Conservation (phyloP, 1,140 invertebrate species). For the Aleiodes sp. region DNA sequence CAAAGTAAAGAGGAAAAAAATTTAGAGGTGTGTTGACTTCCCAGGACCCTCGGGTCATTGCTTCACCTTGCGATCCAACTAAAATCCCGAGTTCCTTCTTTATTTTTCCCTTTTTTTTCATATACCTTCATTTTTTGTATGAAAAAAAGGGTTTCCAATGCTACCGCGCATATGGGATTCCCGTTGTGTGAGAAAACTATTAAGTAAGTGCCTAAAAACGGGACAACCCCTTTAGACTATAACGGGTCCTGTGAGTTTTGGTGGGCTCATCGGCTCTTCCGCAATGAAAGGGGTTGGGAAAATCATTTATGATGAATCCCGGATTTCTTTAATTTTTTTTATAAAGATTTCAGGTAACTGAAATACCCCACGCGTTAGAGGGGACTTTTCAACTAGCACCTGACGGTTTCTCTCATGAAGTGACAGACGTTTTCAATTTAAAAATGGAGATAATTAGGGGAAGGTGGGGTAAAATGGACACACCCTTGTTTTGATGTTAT, state of each 20-base stretch:
- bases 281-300: constrained; percentile 14
- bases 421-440: too few relatives aligned
- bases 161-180: constrained; percentile 9
- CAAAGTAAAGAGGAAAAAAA: not conserved
- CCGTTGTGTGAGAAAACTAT: constrained; percentile 32
- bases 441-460: too few relatives aligned
- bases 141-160: constrained; percentile 12
- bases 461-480: too few relatives aligned
- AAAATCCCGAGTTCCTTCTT: not conserved
- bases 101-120: not conserved
- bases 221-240: constrained; percentile 35
- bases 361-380: too few relatives aligned
- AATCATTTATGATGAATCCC: constrained; percentile 17
- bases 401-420: too few relatives aligned
- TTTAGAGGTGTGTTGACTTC: not conserved
- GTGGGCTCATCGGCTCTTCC: not conserved
- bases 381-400: too few relatives aligned
- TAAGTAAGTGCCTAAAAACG: constrained; percentile 24
- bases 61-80: constrained; percentile 4
- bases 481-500: too few relatives aligned
- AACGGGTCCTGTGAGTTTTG: constrained; percentile 10
- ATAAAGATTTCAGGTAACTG: not conserved
- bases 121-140: not conserved
- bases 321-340: not conserved
- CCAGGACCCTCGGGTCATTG: not conserved